These are phyloP conservation scores for Rhegmatorhina hoffmannsi DNA, from an alignment of 2,113 vertebrate genomes.

Conservation along the genomic window DNA sequence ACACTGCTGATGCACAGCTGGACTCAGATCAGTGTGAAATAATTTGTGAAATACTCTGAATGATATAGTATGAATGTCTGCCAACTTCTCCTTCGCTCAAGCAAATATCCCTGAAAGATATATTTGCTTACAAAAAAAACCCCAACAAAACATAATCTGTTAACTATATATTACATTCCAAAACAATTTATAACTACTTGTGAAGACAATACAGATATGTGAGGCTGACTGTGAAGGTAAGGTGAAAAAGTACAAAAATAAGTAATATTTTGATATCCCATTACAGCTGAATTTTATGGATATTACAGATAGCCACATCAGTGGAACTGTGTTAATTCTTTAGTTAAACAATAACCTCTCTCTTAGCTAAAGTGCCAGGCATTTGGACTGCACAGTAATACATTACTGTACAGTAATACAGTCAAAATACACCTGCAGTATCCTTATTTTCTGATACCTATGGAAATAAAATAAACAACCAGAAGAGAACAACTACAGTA, in stretches of 20 bases:
- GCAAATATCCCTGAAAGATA: neutral
- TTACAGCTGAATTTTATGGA: neutral
- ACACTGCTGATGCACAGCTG: neutral
- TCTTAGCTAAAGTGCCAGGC: neutral
- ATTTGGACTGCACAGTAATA: neutral
- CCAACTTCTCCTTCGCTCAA: neutral
- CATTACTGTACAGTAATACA: neutral
- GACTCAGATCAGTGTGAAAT: neutral
- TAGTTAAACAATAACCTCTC: neutral
- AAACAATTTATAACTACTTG: neutral
- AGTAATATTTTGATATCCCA: neutral
- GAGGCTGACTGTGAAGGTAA: neutral
- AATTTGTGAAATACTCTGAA: neutral
- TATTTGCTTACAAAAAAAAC: neutral
- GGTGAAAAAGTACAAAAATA: neutral
- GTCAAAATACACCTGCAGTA: neutral
- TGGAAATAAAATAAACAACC: neutral
- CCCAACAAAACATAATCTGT: neutral
- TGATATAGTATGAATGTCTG: neutral
- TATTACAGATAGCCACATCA: neutral
- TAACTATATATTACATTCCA: neutral
- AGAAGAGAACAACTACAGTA: neutral
- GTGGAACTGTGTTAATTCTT: neutral
- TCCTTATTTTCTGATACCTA: neutral
- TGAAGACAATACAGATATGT: neutral